These are phyloP conservation scores for Luffia ferchaultella DNA, from an alignment of 2,888 invertebrate genomes.

Conservation along the genomic window DNA sequence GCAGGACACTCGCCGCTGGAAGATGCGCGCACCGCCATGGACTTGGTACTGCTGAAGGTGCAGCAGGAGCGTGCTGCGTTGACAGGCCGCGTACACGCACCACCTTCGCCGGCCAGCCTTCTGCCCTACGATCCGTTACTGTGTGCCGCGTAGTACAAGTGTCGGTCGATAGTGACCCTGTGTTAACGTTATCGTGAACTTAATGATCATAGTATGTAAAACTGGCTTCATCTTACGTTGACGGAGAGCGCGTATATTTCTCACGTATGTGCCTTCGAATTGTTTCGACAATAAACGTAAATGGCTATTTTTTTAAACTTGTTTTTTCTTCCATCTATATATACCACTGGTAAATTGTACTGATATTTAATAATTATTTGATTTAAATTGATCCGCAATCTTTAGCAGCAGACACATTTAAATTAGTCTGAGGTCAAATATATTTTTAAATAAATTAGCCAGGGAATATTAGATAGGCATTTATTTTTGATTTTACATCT, in stretches of 20 bases:
- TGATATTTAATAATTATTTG: no score
- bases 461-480: no score
- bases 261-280: constrained; percentile 60
- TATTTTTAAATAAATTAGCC: no score
- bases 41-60: constrained; percentile 84
- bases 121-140: constrained; percentile 55
- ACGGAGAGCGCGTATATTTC: constrained; percentile 50
- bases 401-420: no score
- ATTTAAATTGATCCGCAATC: no score
- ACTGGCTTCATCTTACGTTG: constrained; percentile 44
- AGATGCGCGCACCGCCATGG: constrained; percentile 90
- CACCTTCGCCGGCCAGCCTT: constrained; percentile 31
- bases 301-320: constrained; percentile 37
- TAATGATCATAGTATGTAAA: constrained; percentile 32
- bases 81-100: constrained; percentile 27
- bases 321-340: constrained; percentile 4
- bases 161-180: constrained; percentile 37
- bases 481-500: no score
- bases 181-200: constrained; percentile 32
- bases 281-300: constrained; percentile 63
- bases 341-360: background rate
- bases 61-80: constrained; percentile 55
- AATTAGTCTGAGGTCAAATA: no score
- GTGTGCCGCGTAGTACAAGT: constrained; percentile 42
- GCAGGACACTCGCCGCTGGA: constrained; percentile 91